These are phyloP conservation scores for Genyomyrus donnyi DNA, from an alignment of 2,113 vertebrate genomes.

Conservation along the genomic window DNA sequence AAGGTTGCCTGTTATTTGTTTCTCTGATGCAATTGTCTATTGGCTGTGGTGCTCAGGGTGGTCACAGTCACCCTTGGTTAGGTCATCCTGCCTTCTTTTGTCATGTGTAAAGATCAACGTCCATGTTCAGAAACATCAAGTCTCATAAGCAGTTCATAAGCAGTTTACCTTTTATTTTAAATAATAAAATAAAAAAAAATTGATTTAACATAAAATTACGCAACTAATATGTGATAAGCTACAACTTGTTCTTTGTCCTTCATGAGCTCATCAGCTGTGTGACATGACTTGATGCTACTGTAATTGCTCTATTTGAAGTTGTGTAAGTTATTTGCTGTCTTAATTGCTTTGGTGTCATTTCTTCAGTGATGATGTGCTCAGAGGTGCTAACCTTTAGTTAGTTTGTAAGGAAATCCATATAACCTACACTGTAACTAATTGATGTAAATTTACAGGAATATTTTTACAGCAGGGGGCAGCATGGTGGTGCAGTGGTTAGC, in stretches of 20 bases:
- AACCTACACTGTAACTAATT: neutral
- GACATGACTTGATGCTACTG: neutral
- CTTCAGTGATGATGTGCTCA: neutral
- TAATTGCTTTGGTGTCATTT: neutral
- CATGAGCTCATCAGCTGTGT: neutral
- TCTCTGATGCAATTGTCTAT: neutral
- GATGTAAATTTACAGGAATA: no score
- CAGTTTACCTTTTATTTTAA: neutral
- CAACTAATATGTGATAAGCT: neutral
- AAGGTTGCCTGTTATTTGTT: no score
- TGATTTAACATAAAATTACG: neutral
- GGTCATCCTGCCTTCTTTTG: constrained; percentile 13
- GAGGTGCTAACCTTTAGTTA: neutral
- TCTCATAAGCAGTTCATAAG: neutral
- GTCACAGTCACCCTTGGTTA: neutral
- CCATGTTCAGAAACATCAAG: neutral
- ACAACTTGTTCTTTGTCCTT: neutral
- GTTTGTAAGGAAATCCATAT: neutral
- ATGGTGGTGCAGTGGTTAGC: no score
- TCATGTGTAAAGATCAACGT: neutral
- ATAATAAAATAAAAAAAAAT: neutral
- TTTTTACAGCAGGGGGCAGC: no score
- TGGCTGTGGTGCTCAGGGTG: neutral
- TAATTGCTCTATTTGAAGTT: neutral
- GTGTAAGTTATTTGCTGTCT: neutral